phyloP scores from a whole-genome alignment of 1,140 invertebrate genomes.

The Coptotermes formosanus region DNA sequence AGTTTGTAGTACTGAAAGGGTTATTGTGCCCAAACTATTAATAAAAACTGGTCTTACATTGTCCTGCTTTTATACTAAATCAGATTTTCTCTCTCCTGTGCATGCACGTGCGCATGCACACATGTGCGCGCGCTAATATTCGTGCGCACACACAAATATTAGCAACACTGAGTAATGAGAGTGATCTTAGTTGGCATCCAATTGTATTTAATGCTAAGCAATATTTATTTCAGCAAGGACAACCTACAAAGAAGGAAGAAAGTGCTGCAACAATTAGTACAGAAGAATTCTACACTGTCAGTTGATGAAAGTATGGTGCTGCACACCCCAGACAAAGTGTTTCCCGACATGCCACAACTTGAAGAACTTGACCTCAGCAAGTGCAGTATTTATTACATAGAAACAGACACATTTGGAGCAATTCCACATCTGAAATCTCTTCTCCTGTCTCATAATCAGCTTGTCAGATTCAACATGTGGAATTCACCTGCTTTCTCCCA shows the following conservation, averaged over 20 bases:
- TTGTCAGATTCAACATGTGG: constrained; percentile 49
- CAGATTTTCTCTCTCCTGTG: too few species aligned
- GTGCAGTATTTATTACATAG: constrained; percentile 51
- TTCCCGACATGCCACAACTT: constrained; percentile 41
- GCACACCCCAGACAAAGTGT: background rate
- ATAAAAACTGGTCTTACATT: too few species aligned
- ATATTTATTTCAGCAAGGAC: constrained; percentile 22
- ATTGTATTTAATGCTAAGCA: too few species aligned
- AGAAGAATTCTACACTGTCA: background rate
- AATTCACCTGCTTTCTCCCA: constrained; percentile 47
- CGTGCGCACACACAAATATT: too few species aligned
- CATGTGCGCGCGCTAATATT: too few species aligned
- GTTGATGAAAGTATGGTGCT: background rate
- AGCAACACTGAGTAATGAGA: too few species aligned
- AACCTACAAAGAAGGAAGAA: background rate
- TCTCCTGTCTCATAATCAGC: background rate
- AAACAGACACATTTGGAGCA: constrained; percentile 46
- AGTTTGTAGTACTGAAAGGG: too few species aligned
- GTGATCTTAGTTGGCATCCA: too few species aligned
- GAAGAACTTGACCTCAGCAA: constrained; percentile 55
- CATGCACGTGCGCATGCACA: too few species aligned
- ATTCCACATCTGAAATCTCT: constrained; percentile 47
- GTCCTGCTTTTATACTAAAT: too few species aligned
- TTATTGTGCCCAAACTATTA: too few species aligned
- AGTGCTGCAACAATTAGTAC: background rate